Conservation (phyloP, 2,888 invertebrate species). For the Hipparchia semele region DNA sequence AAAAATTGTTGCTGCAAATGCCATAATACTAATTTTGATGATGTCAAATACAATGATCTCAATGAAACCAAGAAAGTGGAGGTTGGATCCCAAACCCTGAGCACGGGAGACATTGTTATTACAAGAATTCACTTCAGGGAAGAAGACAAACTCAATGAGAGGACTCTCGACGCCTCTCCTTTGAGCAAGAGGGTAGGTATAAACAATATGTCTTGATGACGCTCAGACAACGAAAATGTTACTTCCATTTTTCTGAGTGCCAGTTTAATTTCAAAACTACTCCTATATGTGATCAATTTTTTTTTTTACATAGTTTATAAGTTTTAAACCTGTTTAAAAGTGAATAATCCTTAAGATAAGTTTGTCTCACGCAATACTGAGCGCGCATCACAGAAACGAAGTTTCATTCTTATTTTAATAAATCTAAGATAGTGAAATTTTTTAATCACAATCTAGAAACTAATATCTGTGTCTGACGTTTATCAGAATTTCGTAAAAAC, state of each 20-base stretch:
- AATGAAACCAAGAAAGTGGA: constrained; percentile 76
- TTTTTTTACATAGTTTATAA: constrained; percentile 60
- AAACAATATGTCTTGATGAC: constrained; percentile 76
- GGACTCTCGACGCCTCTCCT: constrained; percentile 75
- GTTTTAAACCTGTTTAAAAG: constrained; percentile 47
- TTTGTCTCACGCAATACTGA: too few relatives aligned
- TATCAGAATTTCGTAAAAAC: too few relatives aligned
- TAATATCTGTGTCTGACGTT: too few relatives aligned
- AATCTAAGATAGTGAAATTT: too few relatives aligned
- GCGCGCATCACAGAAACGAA: too few relatives aligned
- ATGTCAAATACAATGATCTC: constrained; percentile 73
- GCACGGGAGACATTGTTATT: constrained; percentile 96
- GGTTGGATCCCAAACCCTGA: constrained; percentile 91
- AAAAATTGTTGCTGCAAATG: constrained; percentile 83
- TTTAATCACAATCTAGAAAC: too few relatives aligned
- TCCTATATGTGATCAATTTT: constrained; percentile 68
- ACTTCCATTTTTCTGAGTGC: constrained; percentile 74
- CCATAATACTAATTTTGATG: constrained; percentile 74
- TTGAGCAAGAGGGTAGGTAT: constrained; percentile 69
- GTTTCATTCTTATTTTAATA: too few relatives aligned
- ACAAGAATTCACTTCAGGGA: constrained; percentile 88
- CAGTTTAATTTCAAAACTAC: constrained; percentile 67
- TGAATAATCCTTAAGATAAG: constrained; percentile 31
- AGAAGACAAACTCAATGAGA: constrained; percentile 76
- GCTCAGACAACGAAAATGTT: constrained; percentile 51